Base-by-base conservation (phyloP, 2,888 invertebrate genomes). In the Sinodicranocentrus sp. region DNA sequence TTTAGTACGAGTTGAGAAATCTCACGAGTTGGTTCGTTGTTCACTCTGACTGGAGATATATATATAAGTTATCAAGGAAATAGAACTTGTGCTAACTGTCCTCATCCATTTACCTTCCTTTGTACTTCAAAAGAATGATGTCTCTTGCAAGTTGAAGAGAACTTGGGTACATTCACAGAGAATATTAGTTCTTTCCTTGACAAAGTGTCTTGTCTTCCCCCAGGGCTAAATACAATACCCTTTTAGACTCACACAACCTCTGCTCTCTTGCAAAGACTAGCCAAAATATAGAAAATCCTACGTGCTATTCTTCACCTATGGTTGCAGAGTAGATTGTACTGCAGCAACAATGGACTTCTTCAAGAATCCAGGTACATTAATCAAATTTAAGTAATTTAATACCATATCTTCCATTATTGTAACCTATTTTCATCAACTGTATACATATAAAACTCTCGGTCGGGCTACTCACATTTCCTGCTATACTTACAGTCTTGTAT, bases 1-100 rank as follows among this genome's bases (percentile, higher is more conserved):
- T 44, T 75, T 61, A 75, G 73, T 75, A 82, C 68, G 67, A 82
- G 28, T 73, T 54, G 25, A 68, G 82, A 25, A 43, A 68, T 63
- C 73, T 68, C 57, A 59, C 52, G 79, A 71, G 70, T 61, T 63
- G 63, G 79, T 61, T 78, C 59, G 54, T 39, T 39, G 61, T 23
- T 52, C 43, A 28, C 23, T 33, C 57, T 23, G 52, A 23, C 52
- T 39, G 54, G 61, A 70, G 71, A 59, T 10, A 52, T 15, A 61
- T 10, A 21, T 44, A 13, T 65, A 33, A 33, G 33, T 33, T 33
- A 33, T 33, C 33, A 6, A 10, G 33, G 33, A 33, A 10, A 33
- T 25, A 68, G 54, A 39, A 52, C 5, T 44, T 59, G 15, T 65
- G 28, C 23, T 25, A 8, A 25, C 25, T 8, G 13, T 67, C 43